Evolutionary conservation across 2,113 vertebrate genomes (phyloP).

Genomic region (Nesoenas mayeri): DNA sequence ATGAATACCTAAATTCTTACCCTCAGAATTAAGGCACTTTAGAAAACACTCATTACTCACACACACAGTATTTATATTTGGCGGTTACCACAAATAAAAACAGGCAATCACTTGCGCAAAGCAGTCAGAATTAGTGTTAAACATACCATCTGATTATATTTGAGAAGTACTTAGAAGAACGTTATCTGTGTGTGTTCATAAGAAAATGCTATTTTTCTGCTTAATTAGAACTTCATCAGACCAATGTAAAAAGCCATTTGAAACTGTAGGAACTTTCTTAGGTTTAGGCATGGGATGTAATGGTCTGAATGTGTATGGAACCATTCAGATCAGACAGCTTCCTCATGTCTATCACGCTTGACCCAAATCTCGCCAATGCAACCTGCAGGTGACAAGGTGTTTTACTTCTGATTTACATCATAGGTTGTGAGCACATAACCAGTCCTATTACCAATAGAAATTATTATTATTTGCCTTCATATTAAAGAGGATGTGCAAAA

Average conservation of each 20-base stretch:
- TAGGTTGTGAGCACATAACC: background rate
- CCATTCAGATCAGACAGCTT: background rate
- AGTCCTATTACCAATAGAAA: background rate
- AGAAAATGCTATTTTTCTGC: background rate
- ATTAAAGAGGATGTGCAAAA: background rate
- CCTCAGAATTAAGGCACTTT: background rate
- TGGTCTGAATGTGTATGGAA: background rate
- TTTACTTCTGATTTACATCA: background rate
- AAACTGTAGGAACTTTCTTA: background rate
- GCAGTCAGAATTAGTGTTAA: background rate
- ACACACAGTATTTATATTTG: background rate
- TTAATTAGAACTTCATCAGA: background rate
- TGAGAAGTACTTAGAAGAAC: background rate
- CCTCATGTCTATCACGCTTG: fast-evolving
- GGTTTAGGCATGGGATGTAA: background rate
- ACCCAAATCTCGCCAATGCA: background rate
- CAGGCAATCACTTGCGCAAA: background rate
- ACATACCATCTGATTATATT: background rate
- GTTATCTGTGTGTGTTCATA: background rate
- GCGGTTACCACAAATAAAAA: background rate
- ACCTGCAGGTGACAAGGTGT: background rate
- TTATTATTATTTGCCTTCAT: background rate
- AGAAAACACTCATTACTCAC: background rate
- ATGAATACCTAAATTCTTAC: background rate
- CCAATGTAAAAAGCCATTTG: background rate